Conservation (phyloP, 2,888 invertebrate genomes). For the Netelia fuscicornis region DNA sequence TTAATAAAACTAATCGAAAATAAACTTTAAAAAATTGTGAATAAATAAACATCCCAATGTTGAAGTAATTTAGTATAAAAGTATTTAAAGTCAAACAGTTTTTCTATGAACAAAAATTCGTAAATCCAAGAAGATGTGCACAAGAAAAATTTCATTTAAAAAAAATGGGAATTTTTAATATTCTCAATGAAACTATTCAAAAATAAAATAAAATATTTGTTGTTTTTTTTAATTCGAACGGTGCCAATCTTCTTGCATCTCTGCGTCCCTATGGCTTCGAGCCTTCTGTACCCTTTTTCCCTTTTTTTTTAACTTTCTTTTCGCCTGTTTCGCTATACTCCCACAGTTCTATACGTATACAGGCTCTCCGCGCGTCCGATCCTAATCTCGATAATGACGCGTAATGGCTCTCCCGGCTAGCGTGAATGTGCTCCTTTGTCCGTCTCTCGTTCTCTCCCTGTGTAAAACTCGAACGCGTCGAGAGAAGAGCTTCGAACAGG, state of each 20-base stretch:
- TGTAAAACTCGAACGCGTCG: slow-evolving; percentile 64
- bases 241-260: slow-evolving; percentile 23
- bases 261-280: slow-evolving; percentile 21
- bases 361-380: slow-evolving; percentile 79
- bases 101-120: no score
- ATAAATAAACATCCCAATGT: no score
- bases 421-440: slow-evolving; percentile 84
- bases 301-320: slow-evolving; percentile 56
- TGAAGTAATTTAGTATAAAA: no score
- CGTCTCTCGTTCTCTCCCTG: slow-evolving; percentile 70
- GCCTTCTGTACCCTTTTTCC: slow-evolving; percentile 34
- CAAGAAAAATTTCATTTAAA: neutral
- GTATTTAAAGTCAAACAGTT: no score
- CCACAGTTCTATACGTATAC: slow-evolving; percentile 53
- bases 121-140: no score
- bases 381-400: slow-evolving; percentile 85
- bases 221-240: slow-evolving; percentile 14
- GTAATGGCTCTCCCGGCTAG: slow-evolving; percentile 82
- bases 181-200: neutral
- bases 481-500: slow-evolving; percentile 57
- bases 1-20: no score
- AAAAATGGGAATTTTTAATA: slow-evolving; percentile 21
- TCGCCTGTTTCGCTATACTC: slow-evolving; percentile 62
- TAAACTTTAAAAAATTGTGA: no score
- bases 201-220: neutral